Evolutionary conservation across 2,888 invertebrate species (phyloP), one percentile per base, ranked within the genome.

Genomic region (Elmis aenea): DNA sequence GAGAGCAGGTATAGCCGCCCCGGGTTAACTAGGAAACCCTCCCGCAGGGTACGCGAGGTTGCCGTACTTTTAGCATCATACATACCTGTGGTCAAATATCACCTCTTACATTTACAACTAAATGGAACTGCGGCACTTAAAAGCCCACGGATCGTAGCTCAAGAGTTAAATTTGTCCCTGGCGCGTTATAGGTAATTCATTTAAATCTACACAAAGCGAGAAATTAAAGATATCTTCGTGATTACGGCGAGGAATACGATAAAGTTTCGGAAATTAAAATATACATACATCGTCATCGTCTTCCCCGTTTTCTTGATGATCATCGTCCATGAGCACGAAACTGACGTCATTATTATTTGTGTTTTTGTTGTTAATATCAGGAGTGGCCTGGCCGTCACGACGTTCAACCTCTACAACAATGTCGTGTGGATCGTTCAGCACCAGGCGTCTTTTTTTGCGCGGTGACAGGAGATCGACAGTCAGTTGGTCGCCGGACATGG

Each of bases 321-420:
- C 64, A 11, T 65, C 66, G 25, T 69, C 67, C 59, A 70, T 67
- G 39, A 72, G 58, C 26, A 70, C 69, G 49, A 70, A 71, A 6
- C 63, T 61, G n/a, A 70, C 70, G 46, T 70, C 70, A 47, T 67
- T 67, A 50, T 64, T 69, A 55, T 64, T 68, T 33, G 42, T 55
- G 33, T 59, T 61, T 38, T 62, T 63, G 38, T 51, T 58, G 29
- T 53, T 54, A 12, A 62, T 49, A 33, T 64, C 61, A 12, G 58
- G 56, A 8, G 59, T 54, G 9, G 20, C 42, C 21, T 35, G 18
- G 54, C 52, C 43, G 26, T 48, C 44, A 9, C 46, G 36, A 25
- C 42, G 38, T 14, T 36, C 42, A 8, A 31, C 45, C 12, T 40
- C 34, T 9, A 23, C 24, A n/a, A 44, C 33, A 35, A 38, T 36